Evolutionary conservation across 2,888 invertebrate species (phyloP), one percentile per base, ranked within the genome.

Genomic region (Chloroclysta siterata): DNA sequence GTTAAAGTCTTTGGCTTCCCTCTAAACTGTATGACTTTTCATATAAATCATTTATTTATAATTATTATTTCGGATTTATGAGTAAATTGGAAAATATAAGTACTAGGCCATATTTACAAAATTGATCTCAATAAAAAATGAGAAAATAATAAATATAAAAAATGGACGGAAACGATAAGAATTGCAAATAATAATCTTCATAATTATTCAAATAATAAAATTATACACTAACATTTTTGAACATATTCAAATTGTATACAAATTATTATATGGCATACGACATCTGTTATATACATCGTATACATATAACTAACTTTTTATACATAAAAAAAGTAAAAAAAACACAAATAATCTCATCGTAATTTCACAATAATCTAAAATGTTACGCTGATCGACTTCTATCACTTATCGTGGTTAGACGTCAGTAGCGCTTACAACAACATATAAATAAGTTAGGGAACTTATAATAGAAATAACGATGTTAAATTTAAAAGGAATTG

Each of bases 81-180:
- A 66, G 56, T 65, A 50, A 53, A 57, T 62, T 55, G 52, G 58
- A 58, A 61, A 76, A 72, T 71, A 71, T 75, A 78, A 74, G 61
- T 72, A 72, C 74, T 72, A 78, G 74, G 74, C 75, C 75, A 71
- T 82, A 83, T 83, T 80, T 82, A 77, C 72, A 78, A 72, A 60
- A 72, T 71, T 74, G 73, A 74, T 72, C 74, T 75, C 74, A 82
- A 82, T 76, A 76, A 74, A 75, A 79, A 72, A 65, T 72, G 72
- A 78, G 73, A 78, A 79, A 77, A 78, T 75, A 81, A 82, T 83
- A 79, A 77, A 70, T 75, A 78, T 75, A 80, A 80, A 44, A 80
- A 82, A 80, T 93, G 93, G 92, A 93, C 92, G 93, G 93, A 91
- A 92, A 89, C 74, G 90, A 92, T 91, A 91, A 89, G 88, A 85